Base-by-base conservation (phyloP, 30 jellyfish, hydroid and myxozoan genomes). In the Hydractinia symbiolongicarpus region DNA sequence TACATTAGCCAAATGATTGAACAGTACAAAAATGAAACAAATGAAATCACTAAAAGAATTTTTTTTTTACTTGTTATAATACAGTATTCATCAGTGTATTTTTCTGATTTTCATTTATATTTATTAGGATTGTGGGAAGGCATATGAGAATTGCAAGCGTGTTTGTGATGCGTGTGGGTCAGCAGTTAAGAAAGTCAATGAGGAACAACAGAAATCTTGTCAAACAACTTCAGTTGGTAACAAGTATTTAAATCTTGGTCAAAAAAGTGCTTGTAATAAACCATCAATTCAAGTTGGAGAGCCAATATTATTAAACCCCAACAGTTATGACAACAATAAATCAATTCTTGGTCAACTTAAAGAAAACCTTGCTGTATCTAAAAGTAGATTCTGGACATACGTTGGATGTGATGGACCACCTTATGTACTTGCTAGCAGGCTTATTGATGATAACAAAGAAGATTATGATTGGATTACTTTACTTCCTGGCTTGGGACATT, bases 231-330 rank as follows among this genome's bases (percentile, higher is more conserved):
- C 44, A 30, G 44, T 30, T 30, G 44, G 44, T 30, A 30, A 30
- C 44, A 30, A 30, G 44, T 30, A 50, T 50, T 5, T 8, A 20
- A 50, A 71, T 53, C 9, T 71, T 50, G 80, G 80, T 50, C 60
- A 71, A 71, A 71, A n/a, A 71, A 8, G 40, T 8, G 44, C 56
- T 15, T 55, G 51, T 15, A 7, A 14, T 8, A 30, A 71, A 40
- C 80, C 80, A 8, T 20, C 54, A 15, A 50, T 71, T 14, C 40
- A 71, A 50, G 51, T 71, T 55, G 30, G 30, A 8, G 80, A 71
- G 51, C 80, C 80, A 6, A 71, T 71, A 7, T 53, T 71, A 8
- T 55, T 71, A 7, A 13, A 71, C n/a, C 80, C 80, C 80, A 71
- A 71, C 69, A 58, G 69, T 58, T 58, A 58, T 58, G 69, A 58